Base-by-base conservation (phyloP, 2,888 invertebrate species). In the Athalia cordata region DNA sequence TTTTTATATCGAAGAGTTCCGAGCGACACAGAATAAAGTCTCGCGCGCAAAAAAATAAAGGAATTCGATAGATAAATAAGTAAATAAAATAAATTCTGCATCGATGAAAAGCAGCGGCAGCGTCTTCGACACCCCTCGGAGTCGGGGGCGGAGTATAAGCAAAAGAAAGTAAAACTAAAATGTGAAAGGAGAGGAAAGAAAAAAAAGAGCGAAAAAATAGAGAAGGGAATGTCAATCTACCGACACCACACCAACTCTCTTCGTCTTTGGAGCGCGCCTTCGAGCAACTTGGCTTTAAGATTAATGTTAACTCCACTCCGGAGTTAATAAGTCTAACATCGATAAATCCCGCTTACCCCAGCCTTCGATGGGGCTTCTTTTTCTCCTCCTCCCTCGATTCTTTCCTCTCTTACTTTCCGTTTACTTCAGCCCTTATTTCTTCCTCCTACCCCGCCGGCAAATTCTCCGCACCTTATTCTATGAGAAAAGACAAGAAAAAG, bases 301-400 rank as follows among this genome's bases (percentile, higher is more conserved):
- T 88, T 87, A 87, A 87, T 88, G 88, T 89, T 86, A 87, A 87
- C 87, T 89, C 86, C 84, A 84, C 49, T 68, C 77, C 43, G 59
- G 70, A 77, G 77, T 77, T 77, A 68, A 77, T 77, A 77, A 77
- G 77, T 77, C 87, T 87, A 75, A 75, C 75, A 75, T 75, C 75
- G 75, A 75, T 75, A 75, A 75, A 75, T 75, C 75, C 75, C 62
- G 75, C 50, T 75, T 75, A 75, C 75, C 75, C 61, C 50, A 52
- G 50, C 43, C 62, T 64, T 61, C 75, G 75, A 75, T 75, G 75
- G 75, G 75, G 75, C 75, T 75, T 62, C 62, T 77, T 66, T 66
- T 29, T 29, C 29, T 29, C 29, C n/a, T n/a, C 29, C 77, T 72
- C 77, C 50, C 78, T 50, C 78, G 52, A 68, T 61, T 77, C 43